Evolutionary conservation across 2,797 vertebrate genomes (phyloP).

Genomic region (Cyclopterus lumpus): DNA sequence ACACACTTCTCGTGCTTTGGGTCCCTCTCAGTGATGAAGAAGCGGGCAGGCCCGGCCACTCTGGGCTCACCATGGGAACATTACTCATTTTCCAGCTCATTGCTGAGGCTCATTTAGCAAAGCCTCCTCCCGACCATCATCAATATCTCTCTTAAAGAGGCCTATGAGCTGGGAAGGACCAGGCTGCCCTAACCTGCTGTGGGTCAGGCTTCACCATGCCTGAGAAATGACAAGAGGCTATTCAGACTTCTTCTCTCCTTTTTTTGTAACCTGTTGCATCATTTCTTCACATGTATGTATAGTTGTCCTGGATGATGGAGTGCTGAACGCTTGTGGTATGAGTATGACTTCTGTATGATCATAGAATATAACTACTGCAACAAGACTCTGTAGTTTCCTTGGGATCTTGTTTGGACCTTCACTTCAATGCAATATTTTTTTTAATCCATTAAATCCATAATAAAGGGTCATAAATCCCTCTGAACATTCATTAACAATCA

Average conservation of each 20-base stretch:
- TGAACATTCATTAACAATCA: not conserved
- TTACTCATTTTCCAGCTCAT: conserved; percentile 80
- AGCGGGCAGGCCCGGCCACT: conserved; percentile 45
- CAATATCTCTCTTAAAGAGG: conserved; percentile 78
- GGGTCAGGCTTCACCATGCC: conserved; percentile 58
- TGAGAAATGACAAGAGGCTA: conserved; percentile 54
- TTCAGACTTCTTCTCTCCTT: conserved; percentile 23
- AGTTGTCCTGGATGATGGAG: not conserved
- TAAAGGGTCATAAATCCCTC: not conserved
- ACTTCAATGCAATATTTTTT: not conserved
- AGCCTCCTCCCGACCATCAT: conserved; percentile 72
- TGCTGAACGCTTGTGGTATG: not conserved
- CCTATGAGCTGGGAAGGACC: conserved; percentile 60
- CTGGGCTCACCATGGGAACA: conserved; percentile 68
- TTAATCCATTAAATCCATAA: no score
- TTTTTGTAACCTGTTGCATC: conserved; percentile 31
- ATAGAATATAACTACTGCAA: not conserved
- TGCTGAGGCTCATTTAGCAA: conserved; percentile 80
- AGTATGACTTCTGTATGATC: not conserved
- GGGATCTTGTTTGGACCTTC: not conserved
- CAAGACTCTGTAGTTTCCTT: not conserved
- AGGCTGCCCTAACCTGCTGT: conserved; percentile 66
- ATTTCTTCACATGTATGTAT: conserved; percentile 3
- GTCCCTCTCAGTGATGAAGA: conserved; percentile 23
- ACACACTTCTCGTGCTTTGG: not conserved